Percentiles rank a stretch among this genome's conserved stretches.
phyloP scores from a whole-genome alignment of 1,140 invertebrate genomes.

The Papilio glaucus region DNA sequence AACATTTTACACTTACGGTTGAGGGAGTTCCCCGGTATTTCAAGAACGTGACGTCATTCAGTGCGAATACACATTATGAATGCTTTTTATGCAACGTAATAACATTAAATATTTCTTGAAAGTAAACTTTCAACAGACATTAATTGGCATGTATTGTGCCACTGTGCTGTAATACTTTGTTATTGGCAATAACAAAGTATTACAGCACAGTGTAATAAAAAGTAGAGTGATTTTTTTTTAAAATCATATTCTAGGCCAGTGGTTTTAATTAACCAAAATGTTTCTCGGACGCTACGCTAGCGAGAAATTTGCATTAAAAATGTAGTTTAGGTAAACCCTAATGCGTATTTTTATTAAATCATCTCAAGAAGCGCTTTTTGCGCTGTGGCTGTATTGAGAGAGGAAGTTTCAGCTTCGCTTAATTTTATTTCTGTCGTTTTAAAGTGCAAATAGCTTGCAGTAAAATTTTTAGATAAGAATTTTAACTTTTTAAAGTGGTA shows the following conservation, averaged over 20 bases:
- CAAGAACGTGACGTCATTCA: not conserved
- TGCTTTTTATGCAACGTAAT: not conserved
- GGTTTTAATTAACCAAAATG: conserved; percentile 33
- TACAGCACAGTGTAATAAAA: conserved; percentile 13
- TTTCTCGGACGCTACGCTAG: not conserved
- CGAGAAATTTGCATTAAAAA: conserved; percentile 30
- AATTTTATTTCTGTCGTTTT: conserved; percentile 7
- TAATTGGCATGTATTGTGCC: no score
- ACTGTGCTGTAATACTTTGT: no score
- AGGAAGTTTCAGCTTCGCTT: not conserved
- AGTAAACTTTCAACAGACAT: not conserved
- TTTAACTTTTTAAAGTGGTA: not conserved
- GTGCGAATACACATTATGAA: not conserved
- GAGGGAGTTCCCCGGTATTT: not conserved
- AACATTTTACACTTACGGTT: not conserved
- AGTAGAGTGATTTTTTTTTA: conserved; percentile 12
- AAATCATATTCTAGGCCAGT: conserved; percentile 4
- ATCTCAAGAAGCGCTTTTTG: conserved; percentile 17
- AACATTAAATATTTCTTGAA: not conserved
- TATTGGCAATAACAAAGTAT: not conserved
- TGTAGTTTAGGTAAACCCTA: conserved; percentile 11
- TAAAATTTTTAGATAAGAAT: not conserved
- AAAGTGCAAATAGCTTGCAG: not conserved
- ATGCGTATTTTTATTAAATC: conserved; percentile 26
- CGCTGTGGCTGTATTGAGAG: not conserved